Evolutionary conservation across 2,797 vertebrate genomes (phyloP).

Genomic region (Esox lucius): DNA sequence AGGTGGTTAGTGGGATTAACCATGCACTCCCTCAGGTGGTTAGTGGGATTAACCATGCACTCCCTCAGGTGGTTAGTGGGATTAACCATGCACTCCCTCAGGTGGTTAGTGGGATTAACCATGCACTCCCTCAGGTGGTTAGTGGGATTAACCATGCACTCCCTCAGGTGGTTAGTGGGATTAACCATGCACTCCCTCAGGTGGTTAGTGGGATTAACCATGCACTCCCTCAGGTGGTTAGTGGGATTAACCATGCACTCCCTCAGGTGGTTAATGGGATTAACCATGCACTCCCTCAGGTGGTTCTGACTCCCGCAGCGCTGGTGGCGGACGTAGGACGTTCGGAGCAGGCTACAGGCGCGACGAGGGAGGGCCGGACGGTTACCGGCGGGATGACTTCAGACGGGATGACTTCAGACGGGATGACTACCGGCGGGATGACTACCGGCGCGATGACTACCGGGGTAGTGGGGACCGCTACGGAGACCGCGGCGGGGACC

Average conservation of each 20-base stretch:
- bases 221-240: constrained; percentile 61
- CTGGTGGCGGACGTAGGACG: constrained; percentile 76
- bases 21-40: too few species aligned
- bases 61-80: constrained; percentile 68
- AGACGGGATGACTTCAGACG: not conserved
- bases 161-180: constrained; percentile 47
- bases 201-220: constrained; percentile 57
- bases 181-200: constrained; percentile 67
- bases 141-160: too few species aligned
- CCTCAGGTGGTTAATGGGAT: constrained; percentile 68
- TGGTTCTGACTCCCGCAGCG: constrained; percentile 56
- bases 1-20: constrained; percentile 58
- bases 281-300: constrained; percentile 73
- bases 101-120: not conserved
- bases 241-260: constrained; percentile 48
- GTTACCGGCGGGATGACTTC: not conserved
- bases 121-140: constrained; percentile 69
- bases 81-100: too few species aligned
- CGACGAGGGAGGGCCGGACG: constrained; percentile 58
- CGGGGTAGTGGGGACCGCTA: constrained; percentile 83
- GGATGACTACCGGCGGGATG: constrained; percentile 67
- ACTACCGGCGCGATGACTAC: constrained; percentile 77
- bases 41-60: constrained; percentile 36
- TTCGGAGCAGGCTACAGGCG: constrained; percentile 91
- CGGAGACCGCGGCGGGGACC: constrained; percentile 66